Conservation (phyloP, 2,113 vertebrate species). For the Dromaius novaehollandiae region DNA sequence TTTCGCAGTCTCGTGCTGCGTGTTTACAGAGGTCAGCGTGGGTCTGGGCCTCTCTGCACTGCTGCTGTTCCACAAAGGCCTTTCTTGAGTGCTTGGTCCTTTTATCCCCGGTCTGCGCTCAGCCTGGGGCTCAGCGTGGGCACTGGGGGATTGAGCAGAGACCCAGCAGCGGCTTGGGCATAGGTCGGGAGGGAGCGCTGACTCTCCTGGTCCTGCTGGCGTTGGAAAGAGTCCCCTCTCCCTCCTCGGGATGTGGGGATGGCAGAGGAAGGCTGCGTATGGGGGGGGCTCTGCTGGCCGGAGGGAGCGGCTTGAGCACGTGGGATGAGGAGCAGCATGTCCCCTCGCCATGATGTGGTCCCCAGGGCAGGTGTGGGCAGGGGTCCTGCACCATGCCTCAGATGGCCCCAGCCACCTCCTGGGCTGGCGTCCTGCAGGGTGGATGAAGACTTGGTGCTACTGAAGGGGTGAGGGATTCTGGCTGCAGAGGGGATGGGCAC, state of each 20-base stretch:
- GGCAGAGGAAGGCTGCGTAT: neutral
- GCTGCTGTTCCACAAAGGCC: neutral
- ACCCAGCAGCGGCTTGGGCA: neutral
- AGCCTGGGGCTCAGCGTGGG: neutral
- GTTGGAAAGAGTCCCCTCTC: neutral
- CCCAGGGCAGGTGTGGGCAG: neutral
- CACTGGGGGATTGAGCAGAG: neutral
- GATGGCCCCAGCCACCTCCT: neutral
- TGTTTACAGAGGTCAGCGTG: neutral
- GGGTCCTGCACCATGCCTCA: neutral
- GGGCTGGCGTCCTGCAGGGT: neutral
- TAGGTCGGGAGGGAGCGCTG: neutral
- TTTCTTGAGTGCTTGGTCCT: neutral
- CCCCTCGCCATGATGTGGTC: neutral
- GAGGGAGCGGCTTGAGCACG: neutral
- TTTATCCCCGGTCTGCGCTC: neutral
- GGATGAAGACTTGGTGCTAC: neutral
- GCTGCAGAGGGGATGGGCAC: too few species aligned
- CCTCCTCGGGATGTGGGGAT: neutral
- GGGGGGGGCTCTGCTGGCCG: neutral
- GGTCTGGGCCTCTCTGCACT: neutral
- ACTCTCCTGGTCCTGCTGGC: rapidly evolving
- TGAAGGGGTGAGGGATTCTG: neutral
- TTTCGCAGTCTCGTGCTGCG: neutral
- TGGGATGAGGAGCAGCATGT: neutral